A percentile compares a stretch with the other conserved stretches of the same genome.
Evolutionary conservation across 2,797 vertebrate species (phyloP).

Genomic region (Xerus rutilus): DNA sequence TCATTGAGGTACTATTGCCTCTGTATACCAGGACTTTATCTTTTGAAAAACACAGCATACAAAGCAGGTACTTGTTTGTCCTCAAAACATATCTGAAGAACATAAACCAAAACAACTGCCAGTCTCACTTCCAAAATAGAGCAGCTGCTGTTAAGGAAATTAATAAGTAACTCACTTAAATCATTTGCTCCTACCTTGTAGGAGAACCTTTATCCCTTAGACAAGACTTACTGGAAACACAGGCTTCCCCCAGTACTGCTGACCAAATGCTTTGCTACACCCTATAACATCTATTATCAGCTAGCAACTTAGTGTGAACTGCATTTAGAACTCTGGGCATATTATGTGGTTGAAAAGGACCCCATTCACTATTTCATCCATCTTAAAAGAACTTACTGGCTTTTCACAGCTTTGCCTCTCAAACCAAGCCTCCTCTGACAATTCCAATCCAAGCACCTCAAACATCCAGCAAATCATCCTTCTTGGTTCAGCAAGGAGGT

Average conservation of each 20-base stretch:
- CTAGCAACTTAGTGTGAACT: conserved; percentile 57
- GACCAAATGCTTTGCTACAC: conserved; percentile 18
- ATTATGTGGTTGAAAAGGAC: conserved; percentile 46
- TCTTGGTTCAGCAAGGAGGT: neutral
- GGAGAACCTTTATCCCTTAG: conserved; percentile 72
- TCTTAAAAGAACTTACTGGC: conserved; percentile 51
- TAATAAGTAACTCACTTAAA: conserved; percentile 78
- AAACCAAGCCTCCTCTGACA: conserved; percentile 34
- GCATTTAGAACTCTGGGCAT: conserved; percentile 41
- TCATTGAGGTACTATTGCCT: neutral
- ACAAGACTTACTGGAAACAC: conserved; percentile 71
- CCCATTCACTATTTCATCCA: neutral
- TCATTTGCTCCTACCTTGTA: conserved; percentile 40
- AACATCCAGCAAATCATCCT: neutral
- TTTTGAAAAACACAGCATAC: conserved; percentile 53
- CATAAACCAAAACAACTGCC: conserved; percentile 64
- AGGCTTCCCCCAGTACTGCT: conserved; percentile 54
- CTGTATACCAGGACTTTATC: conserved; percentile 22
- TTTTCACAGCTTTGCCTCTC: conserved; percentile 46
- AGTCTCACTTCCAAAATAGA: conserved; percentile 56
- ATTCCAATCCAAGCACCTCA: conserved; percentile 49
- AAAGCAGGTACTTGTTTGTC: conserved; percentile 63
- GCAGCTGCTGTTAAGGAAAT: conserved; percentile 64
- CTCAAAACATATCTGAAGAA: conserved; percentile 69
- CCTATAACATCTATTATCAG: conserved; percentile 46